Evolutionary conservation across 2,797 vertebrate genomes (phyloP), one percentile per base, ranked within the genome.

Genomic region (Pseudochaenichthys georgianus): DNA sequence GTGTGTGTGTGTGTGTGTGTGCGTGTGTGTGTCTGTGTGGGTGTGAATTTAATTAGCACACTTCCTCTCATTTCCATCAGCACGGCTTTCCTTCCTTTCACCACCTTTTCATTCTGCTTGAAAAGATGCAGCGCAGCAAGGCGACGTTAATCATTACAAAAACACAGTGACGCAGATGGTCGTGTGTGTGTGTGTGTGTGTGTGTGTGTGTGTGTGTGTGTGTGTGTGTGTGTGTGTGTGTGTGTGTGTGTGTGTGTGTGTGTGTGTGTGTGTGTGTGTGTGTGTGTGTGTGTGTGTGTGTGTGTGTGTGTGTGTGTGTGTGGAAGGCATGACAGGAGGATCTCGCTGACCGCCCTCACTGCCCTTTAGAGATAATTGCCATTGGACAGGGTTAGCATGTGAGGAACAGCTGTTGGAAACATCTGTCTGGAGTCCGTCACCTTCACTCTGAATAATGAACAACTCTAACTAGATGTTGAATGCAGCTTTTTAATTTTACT

Each of bases 81-180:
- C 16, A 16, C n/a, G 38, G 53, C 60, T 70, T 76, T 34, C 47
- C n/a, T 5, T 42, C 34, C 53, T 53, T 47, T 58, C 60, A 43
- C 60, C 64, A 64, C 43, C 23, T 17, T 17, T 73, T 77, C 59
- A 57, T 43, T 58, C 53, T 19, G 60, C 66, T 54, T 55, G 64
- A 72, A 70, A 59, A 38, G 69, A 72, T 69, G 73, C 73, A 68
- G 69, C 78, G 13, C 59, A 28, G 23, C 23, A 28, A 28, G 55
- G 60, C 65, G 51, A 13, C 4, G 4, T 81, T 84, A 83, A 83
- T 87, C 69, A 86, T 89, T 86, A 81, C 77, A 79, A 70, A 71
- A 46, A 58, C 17, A 13, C 28, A 34, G 4, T 11, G 41, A 59
- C n/a, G 23, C 1, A 54, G 2, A n/a, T n/a, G n/a, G n/a, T n/a